phyloP scores from a whole-genome alignment of 2,888 invertebrate genomes.

The Cheilosia vernalis region DNA sequence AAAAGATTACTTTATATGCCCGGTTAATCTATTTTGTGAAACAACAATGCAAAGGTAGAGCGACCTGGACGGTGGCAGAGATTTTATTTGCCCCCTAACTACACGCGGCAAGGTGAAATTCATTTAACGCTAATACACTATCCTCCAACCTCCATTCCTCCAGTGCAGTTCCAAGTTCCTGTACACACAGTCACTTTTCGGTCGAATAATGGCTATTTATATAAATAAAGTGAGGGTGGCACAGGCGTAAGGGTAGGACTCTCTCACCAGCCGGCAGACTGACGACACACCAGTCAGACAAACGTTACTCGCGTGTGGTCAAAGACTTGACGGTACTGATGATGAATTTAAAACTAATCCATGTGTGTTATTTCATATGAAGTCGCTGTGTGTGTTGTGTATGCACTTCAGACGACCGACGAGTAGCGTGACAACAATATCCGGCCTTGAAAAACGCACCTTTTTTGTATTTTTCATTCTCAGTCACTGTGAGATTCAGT shows the following conservation, averaged over 20 bases:
- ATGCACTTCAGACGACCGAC: conserved; percentile 31
- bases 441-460: conserved; percentile 50
- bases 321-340: conserved; percentile 13
- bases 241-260: neutral
- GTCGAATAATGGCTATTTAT: conserved; percentile 8
- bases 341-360: conserved; percentile 40
- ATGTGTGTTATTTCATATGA: conserved; percentile 45
- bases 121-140: conserved; percentile 28
- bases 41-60: conserved; percentile 15
- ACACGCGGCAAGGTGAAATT: conserved; percentile 45
- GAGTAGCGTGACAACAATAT: conserved; percentile 42
- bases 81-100: conserved; percentile 33
- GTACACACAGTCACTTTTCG: neutral
- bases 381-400: conserved; percentile 10
- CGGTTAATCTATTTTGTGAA: neutral
- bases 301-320: conserved; percentile 5
- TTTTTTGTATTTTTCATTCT: conserved; percentile 14
- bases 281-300: neutral
- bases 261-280: neutral
- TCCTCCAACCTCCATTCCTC: neutral
- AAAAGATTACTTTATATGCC: neutral
- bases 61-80: conserved; percentile 22
- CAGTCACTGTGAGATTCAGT: conserved; percentile 22
- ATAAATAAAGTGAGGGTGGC: neutral
- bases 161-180: neutral